phyloP scores from a whole-genome alignment of 2,888 invertebrate species.

The Cosmia trapezina region DNA sequence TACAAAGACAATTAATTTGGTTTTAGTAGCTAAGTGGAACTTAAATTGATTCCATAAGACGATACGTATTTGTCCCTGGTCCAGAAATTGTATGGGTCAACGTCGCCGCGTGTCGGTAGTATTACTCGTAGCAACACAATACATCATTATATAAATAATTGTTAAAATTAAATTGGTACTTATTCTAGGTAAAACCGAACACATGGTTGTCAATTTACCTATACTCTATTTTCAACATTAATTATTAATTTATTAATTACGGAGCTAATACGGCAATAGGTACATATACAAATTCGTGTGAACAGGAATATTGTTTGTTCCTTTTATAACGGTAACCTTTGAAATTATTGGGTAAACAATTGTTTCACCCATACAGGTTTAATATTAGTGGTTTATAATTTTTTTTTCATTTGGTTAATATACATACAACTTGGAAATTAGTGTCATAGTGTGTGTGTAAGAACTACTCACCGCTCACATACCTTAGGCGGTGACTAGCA shows the following conservation, averaged over 20 bases:
- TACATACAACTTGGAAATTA: not conserved
- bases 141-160: not conserved
- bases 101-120: no score
- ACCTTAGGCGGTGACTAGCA: no score
- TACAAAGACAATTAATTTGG: not conserved
- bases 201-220: not conserved
- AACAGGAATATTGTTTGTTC: not conserved
- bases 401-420: no score
- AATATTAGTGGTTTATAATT: not conserved
- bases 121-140: not conserved
- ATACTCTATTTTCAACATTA: slow-evolving; percentile 10
- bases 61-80: not conserved
- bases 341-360: not conserved
- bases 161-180: not conserved
- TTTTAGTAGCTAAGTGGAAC: not conserved
- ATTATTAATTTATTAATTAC: slow-evolving; percentile 8
- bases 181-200: slow-evolving; percentile 1
- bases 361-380: not conserved
- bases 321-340: not conserved
- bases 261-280: not conserved
- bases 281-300: slow-evolving; percentile 4
- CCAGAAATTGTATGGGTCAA: not conserved
- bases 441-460: no score
- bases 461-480: no score
- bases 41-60: not conserved